Base-by-base conservation (phyloP, 1,140 invertebrate genomes). In the Drosophila lacertosa region DNA sequence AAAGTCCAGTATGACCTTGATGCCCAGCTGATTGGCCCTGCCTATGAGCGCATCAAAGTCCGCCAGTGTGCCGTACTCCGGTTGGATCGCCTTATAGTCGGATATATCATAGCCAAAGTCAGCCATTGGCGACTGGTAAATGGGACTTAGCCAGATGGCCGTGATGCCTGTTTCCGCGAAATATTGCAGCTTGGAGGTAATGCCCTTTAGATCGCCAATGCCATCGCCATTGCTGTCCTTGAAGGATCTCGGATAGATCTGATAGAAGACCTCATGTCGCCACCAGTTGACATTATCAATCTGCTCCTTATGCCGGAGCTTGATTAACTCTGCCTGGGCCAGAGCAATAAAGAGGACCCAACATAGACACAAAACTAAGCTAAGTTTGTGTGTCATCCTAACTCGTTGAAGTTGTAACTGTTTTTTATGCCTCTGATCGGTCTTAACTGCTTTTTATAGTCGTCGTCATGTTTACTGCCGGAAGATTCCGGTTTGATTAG, bases 31-130 rank as follows among this genome's bases (percentile, higher is more conserved):
- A 15, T 95, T 93, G 4, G 95, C 94, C 48, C 91, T 91, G 16
- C 91, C 91, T 0, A 95, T 79, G 15, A 98, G 88, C 1, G 91
- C 82, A 58, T 95, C 93, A 68, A 98, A 95, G 81, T 97, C 95
- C 33, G 93, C 92, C 86, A 97, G 92, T 0, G 93, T 95, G 3
- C 96, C 97, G 65, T 95, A 95, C 55, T 94, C 92, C 0, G 93
- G 92, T 72, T 96, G 93, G 40, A 98, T 93, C 6, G 93, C 92
- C 74, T 96, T 94, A 62, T 94, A 95, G 79, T 95, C 93, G 1
- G 93, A 91, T 42, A 96, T 93, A 64, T 95, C 95, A 62, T 95
- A 95, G 11, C 95, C 94, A 74, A 94, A 93, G 77, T 95, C 94
- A 11, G 92, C 93, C 92, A 95, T 94, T 1, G 94, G 94, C 1